phyloP scores from a whole-genome alignment of 2,888 invertebrate species.

The Ichneumoninae sp. region DNA sequence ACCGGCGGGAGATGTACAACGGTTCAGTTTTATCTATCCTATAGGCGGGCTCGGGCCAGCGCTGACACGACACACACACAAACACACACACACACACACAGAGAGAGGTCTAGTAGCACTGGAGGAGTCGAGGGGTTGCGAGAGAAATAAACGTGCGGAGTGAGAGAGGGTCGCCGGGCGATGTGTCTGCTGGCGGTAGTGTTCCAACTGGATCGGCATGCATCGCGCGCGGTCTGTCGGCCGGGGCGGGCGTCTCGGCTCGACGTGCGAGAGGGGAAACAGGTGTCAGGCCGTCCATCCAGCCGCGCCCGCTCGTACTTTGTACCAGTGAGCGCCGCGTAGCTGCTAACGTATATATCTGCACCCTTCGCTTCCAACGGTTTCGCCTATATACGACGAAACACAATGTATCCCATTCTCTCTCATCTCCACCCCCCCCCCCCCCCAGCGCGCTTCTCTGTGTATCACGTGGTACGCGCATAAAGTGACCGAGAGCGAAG shows the following conservation, averaged over 20 bases:
- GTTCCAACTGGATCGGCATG: slow-evolving; percentile 39
- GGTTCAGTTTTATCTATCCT: slow-evolving; percentile 40
- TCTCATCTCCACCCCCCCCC: background rate
- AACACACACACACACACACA: too few relatives aligned
- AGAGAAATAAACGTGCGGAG: slow-evolving; percentile 47
- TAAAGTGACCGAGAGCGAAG: slow-evolving; percentile 16
- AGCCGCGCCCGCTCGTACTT: slow-evolving; percentile 31
- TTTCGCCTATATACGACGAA: slow-evolving; percentile 19
- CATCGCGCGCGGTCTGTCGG: slow-evolving; percentile 12
- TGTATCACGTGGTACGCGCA: background rate
- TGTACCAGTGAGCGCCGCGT: slow-evolving; percentile 15
- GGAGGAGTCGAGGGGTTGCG: slow-evolving; percentile 41
- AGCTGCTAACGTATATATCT: slow-evolving; percentile 8
- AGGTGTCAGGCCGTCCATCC: slow-evolving; percentile 53
- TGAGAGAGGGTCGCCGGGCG: slow-evolving; percentile 21
- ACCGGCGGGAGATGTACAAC: slow-evolving; percentile 31
- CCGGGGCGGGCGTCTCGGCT: slow-evolving; percentile 32
- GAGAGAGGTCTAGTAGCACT: slow-evolving; percentile 30
- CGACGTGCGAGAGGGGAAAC: slow-evolving; percentile 49
- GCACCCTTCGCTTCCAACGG: slow-evolving; percentile 23
- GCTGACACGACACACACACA: slow-evolving; percentile 19
- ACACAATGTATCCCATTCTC: slow-evolving; percentile 23
- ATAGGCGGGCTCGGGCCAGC: background rate
- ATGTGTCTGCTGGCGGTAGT: slow-evolving; percentile 45
- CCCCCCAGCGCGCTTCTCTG: too few relatives aligned